Evolutionary conservation across 2,113 vertebrate genomes (phyloP).

Genomic region (Clarias magur): DNA sequence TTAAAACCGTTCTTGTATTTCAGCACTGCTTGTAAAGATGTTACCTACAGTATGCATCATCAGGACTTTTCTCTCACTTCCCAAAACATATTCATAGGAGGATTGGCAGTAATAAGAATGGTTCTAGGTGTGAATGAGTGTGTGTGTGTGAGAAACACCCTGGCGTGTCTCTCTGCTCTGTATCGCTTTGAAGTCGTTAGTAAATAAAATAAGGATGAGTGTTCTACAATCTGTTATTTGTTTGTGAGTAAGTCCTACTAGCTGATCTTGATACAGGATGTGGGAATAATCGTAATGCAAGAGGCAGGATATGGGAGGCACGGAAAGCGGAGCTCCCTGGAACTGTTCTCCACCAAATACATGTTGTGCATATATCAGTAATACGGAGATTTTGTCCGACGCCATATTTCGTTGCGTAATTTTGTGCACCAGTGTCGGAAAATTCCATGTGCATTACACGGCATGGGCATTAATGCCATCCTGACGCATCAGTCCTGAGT

Average conservation of each 20-base stretch:
- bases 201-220: background rate
- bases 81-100: background rate
- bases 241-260: background rate
- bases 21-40: background rate
- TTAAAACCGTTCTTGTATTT: background rate
- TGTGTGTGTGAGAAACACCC: background rate
- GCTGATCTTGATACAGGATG: background rate
- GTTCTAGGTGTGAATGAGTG: background rate
- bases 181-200: background rate
- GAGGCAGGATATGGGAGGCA: background rate
- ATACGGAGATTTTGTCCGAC: background rate
- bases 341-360: background rate
- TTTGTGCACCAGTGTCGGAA: background rate
- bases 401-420: background rate
- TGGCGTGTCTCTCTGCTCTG: background rate
- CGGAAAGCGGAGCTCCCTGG: background rate
- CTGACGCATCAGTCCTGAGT: background rate
- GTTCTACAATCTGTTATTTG: background rate
- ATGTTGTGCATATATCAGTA: background rate
- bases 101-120: background rate
- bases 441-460: background rate
- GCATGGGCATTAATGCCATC: background rate
- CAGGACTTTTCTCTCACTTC: background rate
- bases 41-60: background rate
- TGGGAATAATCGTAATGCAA: background rate